These are phyloP conservation scores for Acrossocheilus fasciatus DNA, from an alignment of 2,797 vertebrate genomes.

Conservation along the genomic window DNA sequence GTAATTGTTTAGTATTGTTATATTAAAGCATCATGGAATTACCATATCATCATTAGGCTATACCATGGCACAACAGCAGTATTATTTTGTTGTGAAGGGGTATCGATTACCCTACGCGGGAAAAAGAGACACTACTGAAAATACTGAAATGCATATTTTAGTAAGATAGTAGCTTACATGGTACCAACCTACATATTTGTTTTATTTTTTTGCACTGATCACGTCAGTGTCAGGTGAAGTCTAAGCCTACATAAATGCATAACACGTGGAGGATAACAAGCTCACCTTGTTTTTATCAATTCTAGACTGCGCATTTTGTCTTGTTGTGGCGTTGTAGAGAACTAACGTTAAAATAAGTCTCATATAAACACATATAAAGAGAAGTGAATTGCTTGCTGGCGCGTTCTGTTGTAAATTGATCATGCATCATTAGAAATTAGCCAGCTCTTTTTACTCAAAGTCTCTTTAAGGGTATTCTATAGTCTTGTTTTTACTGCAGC, in stretches of 20 bases:
- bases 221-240: neutral
- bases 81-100: neutral
- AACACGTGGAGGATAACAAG: neutral
- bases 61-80: neutral
- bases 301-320: too few relatives aligned
- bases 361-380: neutral
- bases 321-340: neutral
- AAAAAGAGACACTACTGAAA: neutral
- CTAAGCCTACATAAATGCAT: neutral
- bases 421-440: neutral
- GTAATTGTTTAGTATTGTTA: neutral
- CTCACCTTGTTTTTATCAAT: neutral
- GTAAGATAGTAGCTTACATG: neutral
- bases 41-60: neutral
- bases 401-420: neutral
- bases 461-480: too few relatives aligned
- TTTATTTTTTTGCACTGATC: too few relatives aligned
- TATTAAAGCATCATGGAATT: neutral
- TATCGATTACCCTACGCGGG: neutral
- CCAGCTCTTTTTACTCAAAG: too few relatives aligned
- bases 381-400: too few relatives aligned
- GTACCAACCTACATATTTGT: too few relatives aligned
- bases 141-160: neutral
- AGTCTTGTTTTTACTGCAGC: too few relatives aligned
- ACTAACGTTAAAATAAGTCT: neutral